A percentile compares a stretch with the other conserved stretches of the same genome.
phyloP scores from a whole-genome alignment of 1,140 invertebrate species.

The Drosophila kohkoa region DNA sequence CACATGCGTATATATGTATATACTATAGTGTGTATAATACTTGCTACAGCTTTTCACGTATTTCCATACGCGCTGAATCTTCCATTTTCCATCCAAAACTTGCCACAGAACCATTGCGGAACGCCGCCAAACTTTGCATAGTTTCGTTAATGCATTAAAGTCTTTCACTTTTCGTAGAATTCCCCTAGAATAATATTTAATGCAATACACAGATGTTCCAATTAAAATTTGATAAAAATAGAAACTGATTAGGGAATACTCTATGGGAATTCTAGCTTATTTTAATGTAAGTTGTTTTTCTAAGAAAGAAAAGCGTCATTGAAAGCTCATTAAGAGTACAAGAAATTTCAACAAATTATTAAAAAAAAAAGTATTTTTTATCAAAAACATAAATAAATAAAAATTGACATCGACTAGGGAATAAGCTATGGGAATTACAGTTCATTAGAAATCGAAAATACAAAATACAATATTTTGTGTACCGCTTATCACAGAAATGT shows the following conservation, averaged over 20 bases:
- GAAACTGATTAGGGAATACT: background rate
- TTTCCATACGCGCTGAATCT: constrained; percentile 17
- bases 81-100: constrained; percentile 17
- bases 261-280: background rate
- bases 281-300: background rate
- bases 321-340: too few relatives aligned
- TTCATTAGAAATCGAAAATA: too few relatives aligned
- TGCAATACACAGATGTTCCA: background rate
- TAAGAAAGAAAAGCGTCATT: too few relatives aligned
- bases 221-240: background rate
- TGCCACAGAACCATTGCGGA: constrained; percentile 5
- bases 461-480: too few relatives aligned
- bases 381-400: too few relatives aligned
- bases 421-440: too few relatives aligned
- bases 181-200: background rate
- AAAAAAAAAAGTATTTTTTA: too few relatives aligned
- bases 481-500: too few relatives aligned
- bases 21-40: background rate
- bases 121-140: background rate
- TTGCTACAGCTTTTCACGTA: constrained; percentile 16
- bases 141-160: background rate
- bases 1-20: background rate
- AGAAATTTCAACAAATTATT: too few relatives aligned
- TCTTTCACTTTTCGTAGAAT: background rate
- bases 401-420: too few relatives aligned